Base-by-base conservation (phyloP, 1,140 invertebrate species). In the Sitodiplosis mosellana region DNA sequence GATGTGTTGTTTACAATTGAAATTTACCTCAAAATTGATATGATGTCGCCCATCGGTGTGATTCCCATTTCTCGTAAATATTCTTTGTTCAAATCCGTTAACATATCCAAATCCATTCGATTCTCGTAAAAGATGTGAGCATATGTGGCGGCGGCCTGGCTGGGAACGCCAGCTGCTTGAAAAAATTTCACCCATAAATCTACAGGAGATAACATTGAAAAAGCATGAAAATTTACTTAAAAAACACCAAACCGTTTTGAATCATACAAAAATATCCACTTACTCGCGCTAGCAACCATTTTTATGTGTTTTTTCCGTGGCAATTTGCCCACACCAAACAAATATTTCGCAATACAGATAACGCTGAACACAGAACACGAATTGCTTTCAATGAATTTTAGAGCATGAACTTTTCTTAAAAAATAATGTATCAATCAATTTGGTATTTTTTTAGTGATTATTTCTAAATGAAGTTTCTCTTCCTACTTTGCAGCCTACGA, bases 1-100 rank as follows among this genome's bases (percentile, higher is more conserved):
- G 12, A 38, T 17, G 17, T 17, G 15, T 15, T 19, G 36, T n/a
- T n/a, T n/a, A n/a, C n/a, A n/a, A n/a, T n/a, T n/a, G n/a, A n/a
- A n/a, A n/a, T 33, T 51, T 53, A 71, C 69, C 69, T 58, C 51
- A 88, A 63, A 53, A 89, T 87, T 12, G 82, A 79, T 57, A 89
- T 87, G 43, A 87, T 75, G 65, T 89, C 84, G 14, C 85, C 86
- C 72, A 88, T 81, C 15, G 80, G 68, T 1, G 73, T 74, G 5
- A 89, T 84, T 1, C 81, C 84, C 83, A 89, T 87, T 55, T 87
- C 83, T 50, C 73, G 73, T 7, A 89, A 64, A 57, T 84, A 83
- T 57, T 87, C 83, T 59, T 86, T 87, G 51, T 78, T 84, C 2
- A 89, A 65, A 59, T 89, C 85, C 41, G 78, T 58, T 19, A 89